A percentile compares a stretch with the other conserved stretches of the same genome.
These are phyloP conservation scores for Enteromius thamalakanensis DNA, from an alignment of 2,797 vertebrate species.

Conservation along the genomic window DNA sequence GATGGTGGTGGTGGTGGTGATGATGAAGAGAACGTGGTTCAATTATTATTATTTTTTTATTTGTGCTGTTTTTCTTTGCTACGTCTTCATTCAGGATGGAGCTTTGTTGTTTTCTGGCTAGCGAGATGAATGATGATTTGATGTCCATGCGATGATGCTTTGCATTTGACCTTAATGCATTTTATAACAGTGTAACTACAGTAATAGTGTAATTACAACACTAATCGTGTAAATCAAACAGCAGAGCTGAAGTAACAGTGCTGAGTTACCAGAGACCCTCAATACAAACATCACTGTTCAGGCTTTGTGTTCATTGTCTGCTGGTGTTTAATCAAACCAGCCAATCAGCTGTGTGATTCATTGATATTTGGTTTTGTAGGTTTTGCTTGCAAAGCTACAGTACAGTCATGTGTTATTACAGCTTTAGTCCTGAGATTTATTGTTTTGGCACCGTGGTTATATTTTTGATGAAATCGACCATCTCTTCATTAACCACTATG, in stretches of 20 bases:
- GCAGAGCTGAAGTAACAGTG: not conserved
- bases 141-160: not conserved
- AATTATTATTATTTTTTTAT: not conserved
- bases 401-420: not conserved
- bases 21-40: not conserved
- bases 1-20: not conserved
- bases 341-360: slow-evolving; percentile 13
- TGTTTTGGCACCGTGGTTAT: not conserved
- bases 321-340: slow-evolving; percentile 16
- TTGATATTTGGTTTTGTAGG: not conserved
- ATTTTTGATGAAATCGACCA: not conserved
- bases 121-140: slow-evolving; percentile 4
- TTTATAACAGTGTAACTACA: not conserved
- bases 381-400: not conserved
- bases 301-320: slow-evolving; percentile 38
- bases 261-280: not conserved
- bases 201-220: not conserved
- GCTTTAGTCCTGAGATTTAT: not conserved
- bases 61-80: too few relatives aligned
- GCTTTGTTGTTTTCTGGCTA: not conserved
- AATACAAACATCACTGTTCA: not conserved
- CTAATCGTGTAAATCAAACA: not conserved
- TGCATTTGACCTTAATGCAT: not conserved
- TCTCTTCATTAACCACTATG: not conserved
- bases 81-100: not conserved